phyloP scores from a whole-genome alignment of 2,113 vertebrate species.

The Cynopterus brachyotis region DNA sequence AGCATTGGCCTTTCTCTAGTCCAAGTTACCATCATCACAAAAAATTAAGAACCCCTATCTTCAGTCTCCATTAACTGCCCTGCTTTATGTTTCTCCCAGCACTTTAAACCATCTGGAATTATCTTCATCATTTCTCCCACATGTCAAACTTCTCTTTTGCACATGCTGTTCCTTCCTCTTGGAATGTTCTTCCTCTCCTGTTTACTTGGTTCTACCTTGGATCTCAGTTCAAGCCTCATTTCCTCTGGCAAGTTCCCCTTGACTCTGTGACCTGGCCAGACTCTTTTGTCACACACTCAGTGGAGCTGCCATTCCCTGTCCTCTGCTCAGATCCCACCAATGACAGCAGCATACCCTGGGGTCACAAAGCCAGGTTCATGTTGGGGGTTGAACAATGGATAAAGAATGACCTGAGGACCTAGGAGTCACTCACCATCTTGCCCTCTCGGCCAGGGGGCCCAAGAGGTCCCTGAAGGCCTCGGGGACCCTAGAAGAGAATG shows the following conservation, averaged over 20 bases:
- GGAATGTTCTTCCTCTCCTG: neutral
- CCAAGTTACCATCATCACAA: neutral
- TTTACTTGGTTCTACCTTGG: neutral
- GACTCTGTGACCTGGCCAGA: neutral
- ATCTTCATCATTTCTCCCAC: neutral
- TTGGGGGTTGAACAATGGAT: rapidly evolving
- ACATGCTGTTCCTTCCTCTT: neutral
- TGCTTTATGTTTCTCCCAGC: neutral
- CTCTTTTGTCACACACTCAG: rapidly evolving
- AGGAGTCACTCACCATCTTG: constrained; percentile 86
- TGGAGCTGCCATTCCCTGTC: neutral
- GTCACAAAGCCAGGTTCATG: neutral
- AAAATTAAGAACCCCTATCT: neutral
- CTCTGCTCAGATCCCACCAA: neutral
- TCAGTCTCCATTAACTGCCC: neutral
- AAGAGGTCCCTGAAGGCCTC: constrained; percentile 85
- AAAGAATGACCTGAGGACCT: neutral
- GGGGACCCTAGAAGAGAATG: constrained; percentile 84
- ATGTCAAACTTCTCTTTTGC: neutral
- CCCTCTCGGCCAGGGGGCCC: constrained; percentile 88
- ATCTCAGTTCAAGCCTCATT: neutral
- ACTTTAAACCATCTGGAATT: neutral
- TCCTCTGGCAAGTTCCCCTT: neutral
- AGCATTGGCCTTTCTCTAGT: neutral
- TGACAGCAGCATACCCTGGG: neutral